Base-by-base conservation (phyloP, 2,888 invertebrate species). In the Lasius fuliginosus region DNA sequence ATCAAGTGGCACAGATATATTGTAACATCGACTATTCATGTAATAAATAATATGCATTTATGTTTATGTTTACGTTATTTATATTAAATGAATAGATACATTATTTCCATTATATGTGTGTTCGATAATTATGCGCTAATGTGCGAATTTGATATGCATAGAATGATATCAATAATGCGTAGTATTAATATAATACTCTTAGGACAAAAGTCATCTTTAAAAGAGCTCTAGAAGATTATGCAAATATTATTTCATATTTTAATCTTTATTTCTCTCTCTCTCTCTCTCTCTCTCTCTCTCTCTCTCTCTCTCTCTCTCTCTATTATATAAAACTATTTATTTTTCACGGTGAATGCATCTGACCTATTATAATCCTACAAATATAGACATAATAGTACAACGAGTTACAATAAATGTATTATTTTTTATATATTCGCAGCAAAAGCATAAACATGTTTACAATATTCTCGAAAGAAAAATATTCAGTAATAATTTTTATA, bases 1-100 rank as follows among this genome's bases (percentile, higher is more conserved):
- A 75, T 75, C 0, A 12, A 12, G 8, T n/a, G 49, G 2, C 3
- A 12, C 23, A 30, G 0, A 23, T n/a, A 30, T 60, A 60, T 18
- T 5, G 23, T 40, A 23, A 36, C 6, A 3, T 15, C 8, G 30
- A 64, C 1, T 33, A 36, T 27, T 11, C 11, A 49, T 3, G 3
- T 33, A 62, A 23, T 8, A 62, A 42, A 18, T 3, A 73, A 42
- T 58, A 40, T 42, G 6, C 15, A 74, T 42, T 60, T 2, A n/a
- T 23, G 8, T 42, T 18, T 76, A 4, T 36, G n/a, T 42, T 18
- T 76, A 4, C n/a, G n/a, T 36, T 65, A 75, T 75, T 30, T 74
- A 27, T 8, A 3, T 15, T 30, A 33, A 64, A 9, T 46, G 65
- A 65, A 65, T 64, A 42, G 2, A 75, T 49, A 8, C 5, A 23